Percentiles rank a stretch among this genome's conserved stretches.
Evolutionary conservation across 2,797 vertebrate genomes (phyloP).

Genomic region (Hydrophis major): DNA sequence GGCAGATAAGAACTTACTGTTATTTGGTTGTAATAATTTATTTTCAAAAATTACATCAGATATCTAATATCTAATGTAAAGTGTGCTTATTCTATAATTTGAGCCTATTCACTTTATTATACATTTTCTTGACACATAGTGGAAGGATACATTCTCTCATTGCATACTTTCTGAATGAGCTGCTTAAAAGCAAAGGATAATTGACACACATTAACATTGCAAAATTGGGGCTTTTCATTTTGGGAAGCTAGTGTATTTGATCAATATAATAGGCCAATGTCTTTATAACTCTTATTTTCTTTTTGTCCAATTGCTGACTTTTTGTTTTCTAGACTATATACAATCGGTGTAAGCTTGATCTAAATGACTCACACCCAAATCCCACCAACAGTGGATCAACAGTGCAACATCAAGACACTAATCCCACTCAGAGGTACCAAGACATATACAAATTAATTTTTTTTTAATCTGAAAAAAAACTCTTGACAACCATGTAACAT

Average conservation of each 20-base stretch:
- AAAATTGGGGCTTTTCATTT: not conserved
- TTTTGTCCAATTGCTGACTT: slow-evolving; percentile 37
- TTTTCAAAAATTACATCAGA: not conserved
- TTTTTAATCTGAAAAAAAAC: not conserved
- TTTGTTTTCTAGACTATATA: slow-evolving; percentile 76
- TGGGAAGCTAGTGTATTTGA: not conserved
- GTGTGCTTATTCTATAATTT: not conserved
- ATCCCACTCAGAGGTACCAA: slow-evolving; percentile 63
- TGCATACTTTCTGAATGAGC: not conserved
- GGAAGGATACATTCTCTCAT: not conserved
- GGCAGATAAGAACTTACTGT: not conserved
- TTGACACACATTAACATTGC: not conserved
- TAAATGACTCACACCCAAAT: slow-evolving; percentile 65
- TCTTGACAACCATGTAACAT: not conserved
- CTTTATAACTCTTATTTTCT: slow-evolving; percentile 16
- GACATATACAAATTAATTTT: not conserved
- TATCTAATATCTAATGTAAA: not conserved
- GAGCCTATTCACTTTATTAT: not conserved
- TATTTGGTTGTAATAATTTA: not conserved
- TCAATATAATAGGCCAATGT: not conserved
- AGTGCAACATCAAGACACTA: not conserved
- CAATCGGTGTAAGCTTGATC: slow-evolving; percentile 73
- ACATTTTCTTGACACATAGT: not conserved
- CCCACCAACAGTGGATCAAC: slow-evolving; percentile 48
- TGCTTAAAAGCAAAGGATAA: not conserved